A percentile compares a stretch with the other conserved stretches of the same genome.
Conservation (phyloP, 1,140 invertebrate genomes). For the Cotesia glomerata region DNA sequence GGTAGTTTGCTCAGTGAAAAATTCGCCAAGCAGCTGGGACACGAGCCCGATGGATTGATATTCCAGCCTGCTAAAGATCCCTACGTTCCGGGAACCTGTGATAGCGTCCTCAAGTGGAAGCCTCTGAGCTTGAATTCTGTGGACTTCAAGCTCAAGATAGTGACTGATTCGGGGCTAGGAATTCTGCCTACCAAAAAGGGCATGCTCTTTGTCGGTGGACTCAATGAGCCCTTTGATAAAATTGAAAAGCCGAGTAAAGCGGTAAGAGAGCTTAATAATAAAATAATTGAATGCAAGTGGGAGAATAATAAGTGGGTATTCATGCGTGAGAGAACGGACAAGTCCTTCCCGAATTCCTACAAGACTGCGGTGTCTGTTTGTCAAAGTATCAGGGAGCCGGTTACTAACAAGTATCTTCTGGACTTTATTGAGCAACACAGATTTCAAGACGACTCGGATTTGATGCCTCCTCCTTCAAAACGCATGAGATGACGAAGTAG, state of each 20-base stretch:
- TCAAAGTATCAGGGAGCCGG: conserved; percentile 76
- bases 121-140: conserved; percentile 91
- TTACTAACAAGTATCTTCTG: conserved; percentile 81
- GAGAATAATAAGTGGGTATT: conserved; percentile 85
- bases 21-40: conserved; percentile 83
- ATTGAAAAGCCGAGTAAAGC: conserved; percentile 82
- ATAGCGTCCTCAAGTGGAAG: conserved; percentile 97
- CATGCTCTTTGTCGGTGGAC: conserved; percentile 80
- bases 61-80: conserved; percentile 92
- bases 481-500: not conserved
- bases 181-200: conserved; percentile 78
- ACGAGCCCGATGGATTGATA: conserved; percentile 97
- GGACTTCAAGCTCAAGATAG: conserved; percentile 91
- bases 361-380: conserved; percentile 78
- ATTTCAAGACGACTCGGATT: conserved; percentile 67
- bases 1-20: conserved; percentile 80
- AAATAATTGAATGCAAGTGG: conserved; percentile 95
- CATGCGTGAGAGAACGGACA: conserved; percentile 96
- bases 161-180: conserved; percentile 73
- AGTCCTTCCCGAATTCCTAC: conserved; percentile 92
- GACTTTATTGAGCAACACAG: conserved; percentile 73
- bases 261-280: conserved; percentile 82
- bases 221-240: conserved; percentile 69
- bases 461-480: conserved; percentile 72
- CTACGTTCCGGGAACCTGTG: conserved; percentile 83